Conservation (phyloP, 2,888 invertebrate species). For the Plebejus argus region DNA sequence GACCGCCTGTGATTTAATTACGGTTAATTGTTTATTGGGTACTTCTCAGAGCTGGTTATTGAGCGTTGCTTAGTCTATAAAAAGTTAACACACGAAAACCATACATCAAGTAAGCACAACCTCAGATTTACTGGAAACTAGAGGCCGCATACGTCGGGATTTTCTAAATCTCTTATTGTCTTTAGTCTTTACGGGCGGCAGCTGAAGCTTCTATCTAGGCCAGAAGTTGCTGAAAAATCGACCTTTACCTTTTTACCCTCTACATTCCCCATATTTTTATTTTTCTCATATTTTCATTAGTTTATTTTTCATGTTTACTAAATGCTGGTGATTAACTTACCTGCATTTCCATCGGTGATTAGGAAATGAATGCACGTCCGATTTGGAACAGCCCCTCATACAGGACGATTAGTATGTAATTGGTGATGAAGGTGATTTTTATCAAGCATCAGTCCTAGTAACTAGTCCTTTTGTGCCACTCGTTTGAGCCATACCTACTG, state of each 20-base stretch:
- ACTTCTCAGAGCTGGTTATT: too few species aligned
- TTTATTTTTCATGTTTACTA: neutral
- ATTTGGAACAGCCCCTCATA: neutral
- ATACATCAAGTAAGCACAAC: too few species aligned
- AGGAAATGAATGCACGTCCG: conserved; percentile 11
- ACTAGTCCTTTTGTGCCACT: conserved; percentile 10
- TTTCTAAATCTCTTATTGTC: too few species aligned
- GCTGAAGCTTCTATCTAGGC: too few species aligned
- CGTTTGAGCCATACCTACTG: conserved; percentile 6
- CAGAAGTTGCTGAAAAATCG: too few species aligned
- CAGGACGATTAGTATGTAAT: conserved; percentile 8
- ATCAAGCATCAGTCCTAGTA: neutral
- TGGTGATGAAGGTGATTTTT: conserved; percentile 18
- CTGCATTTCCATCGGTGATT: neutral
- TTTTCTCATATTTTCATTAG: neutral
- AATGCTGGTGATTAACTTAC: neutral
- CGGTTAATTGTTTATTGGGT: neutral
- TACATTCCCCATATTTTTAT: neutral
- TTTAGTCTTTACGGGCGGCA: too few species aligned
- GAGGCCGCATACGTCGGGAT: too few species aligned
- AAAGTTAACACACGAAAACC: too few species aligned
- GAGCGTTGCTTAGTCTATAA: too few species aligned
- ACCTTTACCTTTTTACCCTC: neutral
- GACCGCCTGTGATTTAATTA: conserved; percentile 26
- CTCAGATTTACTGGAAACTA: too few species aligned